Conservation (phyloP, 1,140 invertebrate species). For the Gerris buenoi region DNA sequence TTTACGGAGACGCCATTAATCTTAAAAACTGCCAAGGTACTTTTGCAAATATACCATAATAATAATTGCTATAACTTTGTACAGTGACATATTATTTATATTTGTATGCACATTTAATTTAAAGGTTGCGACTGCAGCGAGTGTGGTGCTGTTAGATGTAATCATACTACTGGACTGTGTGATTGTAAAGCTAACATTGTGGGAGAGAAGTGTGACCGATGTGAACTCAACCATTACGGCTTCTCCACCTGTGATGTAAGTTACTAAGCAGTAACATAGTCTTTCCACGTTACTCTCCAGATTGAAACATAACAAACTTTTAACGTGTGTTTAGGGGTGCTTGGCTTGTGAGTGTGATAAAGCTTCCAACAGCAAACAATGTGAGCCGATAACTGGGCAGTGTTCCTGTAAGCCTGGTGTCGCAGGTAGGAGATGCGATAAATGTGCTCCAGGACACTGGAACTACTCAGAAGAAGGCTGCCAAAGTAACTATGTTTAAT, state of each 20-base stretch:
- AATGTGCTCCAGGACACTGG: constrained; percentile 85
- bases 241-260: constrained; percentile 46
- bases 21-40: constrained; percentile 74
- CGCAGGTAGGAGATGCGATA: constrained; percentile 68
- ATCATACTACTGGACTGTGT: constrained; percentile 64
- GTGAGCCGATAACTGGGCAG: constrained; percentile 66
- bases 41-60: constrained; percentile 15
- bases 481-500: constrained; percentile 44
- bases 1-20: constrained; percentile 79
- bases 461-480: constrained; percentile 78
- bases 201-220: constrained; percentile 75
- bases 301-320: too few relatives aligned
- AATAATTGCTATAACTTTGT: too few relatives aligned
- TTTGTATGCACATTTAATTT: too few relatives aligned
- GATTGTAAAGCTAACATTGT: constrained; percentile 75
- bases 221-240: constrained; percentile 55
- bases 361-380: constrained; percentile 64
- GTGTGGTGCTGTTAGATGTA: constrained; percentile 53
- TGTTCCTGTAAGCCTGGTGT: constrained; percentile 80
- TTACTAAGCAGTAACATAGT: too few relatives aligned
- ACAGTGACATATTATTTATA: too few relatives aligned
- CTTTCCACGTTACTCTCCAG: too few relatives aligned
- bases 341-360: constrained; percentile 61
- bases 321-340: constrained; percentile 65
- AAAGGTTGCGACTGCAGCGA: constrained; percentile 54